Evolutionary conservation across 2,797 vertebrate genomes (phyloP), one percentile per base, ranked within the genome.

Genomic region (Syngnathus acus): DNA sequence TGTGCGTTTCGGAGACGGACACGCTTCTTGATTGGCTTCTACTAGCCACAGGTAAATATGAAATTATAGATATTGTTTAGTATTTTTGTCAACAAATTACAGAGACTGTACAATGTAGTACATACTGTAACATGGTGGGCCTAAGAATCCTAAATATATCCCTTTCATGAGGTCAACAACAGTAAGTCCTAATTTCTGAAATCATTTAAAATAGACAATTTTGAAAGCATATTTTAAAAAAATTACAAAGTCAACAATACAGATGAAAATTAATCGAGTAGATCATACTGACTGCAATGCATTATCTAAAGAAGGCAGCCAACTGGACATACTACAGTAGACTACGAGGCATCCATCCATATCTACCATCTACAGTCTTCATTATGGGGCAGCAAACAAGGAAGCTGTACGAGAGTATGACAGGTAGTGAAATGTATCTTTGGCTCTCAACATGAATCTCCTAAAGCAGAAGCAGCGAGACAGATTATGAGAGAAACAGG

Each of bases 401-500:
- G 53, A 26, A 54, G 53, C 9, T 60, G 58, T 10, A 39, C 19
- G 16, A 17, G 0, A 11, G 38, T 60, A 58, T 14, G 63, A 65
- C 62, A 13, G 19, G 48, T 59, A 1, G 39, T 38, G 45, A 16
- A 40, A 55, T 6, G 67, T 55, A 43, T 67, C 59, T 61, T 61
- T 47, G 48, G 68, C 75, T 53, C 57, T 68, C 11, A 54, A 54
- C 54, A 67, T 40, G 70, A 48, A 7, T 62, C 47, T 21, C 57
- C 13, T 51, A 17, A 26, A 6, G 23, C 51, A 47, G 17, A 21
- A 48, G 55, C 58, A 77, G 45, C 11, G 51, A 50, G 10, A 23
- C 62, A 10, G 70, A 47, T 60, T 69, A 21, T 7, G 68, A 61
- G 67, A 73, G 72, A 62, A 60, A 61, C 40, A 9, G 17, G 17